These are phyloP conservation scores for Podilymbus podiceps DNA, from an alignment of 2,113 vertebrate species.

Conservation along the genomic window DNA sequence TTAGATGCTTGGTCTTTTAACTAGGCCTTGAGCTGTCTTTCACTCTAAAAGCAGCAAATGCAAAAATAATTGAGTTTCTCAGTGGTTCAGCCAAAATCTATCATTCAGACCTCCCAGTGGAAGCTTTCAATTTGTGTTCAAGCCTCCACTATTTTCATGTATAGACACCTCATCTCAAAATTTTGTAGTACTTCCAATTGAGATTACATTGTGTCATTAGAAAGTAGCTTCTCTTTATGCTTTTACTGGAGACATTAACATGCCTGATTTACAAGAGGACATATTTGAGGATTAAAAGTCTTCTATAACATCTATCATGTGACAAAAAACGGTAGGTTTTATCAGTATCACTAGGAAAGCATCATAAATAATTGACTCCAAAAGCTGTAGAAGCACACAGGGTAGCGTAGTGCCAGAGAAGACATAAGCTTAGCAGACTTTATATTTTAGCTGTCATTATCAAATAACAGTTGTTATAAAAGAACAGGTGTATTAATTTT, in stretches of 20 bases:
- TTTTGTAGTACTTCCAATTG: not conserved
- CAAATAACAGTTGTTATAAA: not conserved
- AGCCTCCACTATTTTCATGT: not conserved
- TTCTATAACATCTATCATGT: not conserved
- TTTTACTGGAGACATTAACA: not conserved
- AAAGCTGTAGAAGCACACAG: not conserved
- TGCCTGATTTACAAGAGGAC: not conserved
- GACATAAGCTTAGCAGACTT: not conserved
- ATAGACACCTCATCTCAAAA: not conserved
- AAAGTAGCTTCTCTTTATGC: not conserved
- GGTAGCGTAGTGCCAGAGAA: not conserved
- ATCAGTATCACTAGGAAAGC: not conserved
- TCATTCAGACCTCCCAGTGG: not conserved
- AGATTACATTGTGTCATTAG: not conserved
- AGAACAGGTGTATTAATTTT: not conserved
- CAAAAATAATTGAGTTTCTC: not conserved
- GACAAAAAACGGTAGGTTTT: not conserved
- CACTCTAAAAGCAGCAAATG: not conserved
- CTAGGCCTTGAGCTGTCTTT: not conserved
- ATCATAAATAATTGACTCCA: not conserved
- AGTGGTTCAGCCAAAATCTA: not conserved
- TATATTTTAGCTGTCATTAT: not conserved
- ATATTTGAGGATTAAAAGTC: not conserved
- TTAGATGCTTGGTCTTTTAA: not conserved
- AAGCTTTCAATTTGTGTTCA: not conserved